phyloP scores from a whole-genome alignment of 2,888 invertebrate genomes.

The Drosophila neotestacea region DNA sequence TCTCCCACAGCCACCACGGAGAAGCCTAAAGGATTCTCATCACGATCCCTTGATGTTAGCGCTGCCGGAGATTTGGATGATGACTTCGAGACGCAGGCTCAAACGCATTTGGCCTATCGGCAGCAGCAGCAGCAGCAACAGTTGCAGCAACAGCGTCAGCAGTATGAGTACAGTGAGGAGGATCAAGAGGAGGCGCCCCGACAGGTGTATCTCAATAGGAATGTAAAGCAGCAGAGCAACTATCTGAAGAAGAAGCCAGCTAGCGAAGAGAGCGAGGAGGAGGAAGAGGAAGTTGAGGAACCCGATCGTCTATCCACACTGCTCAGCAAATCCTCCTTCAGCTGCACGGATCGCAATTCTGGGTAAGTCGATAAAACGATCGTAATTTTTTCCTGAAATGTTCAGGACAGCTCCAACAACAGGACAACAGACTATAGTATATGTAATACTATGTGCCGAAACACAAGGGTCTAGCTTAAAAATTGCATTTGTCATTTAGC shows the following conservation, averaged over 20 bases:
- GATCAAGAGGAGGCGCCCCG: constrained; percentile 84
- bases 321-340: constrained; percentile 93
- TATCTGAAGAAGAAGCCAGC: constrained; percentile 78
- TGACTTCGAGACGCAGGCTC: constrained; percentile 84
- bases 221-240: constrained; percentile 80
- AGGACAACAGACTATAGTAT: too few relatives aligned
- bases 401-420: too few relatives aligned
- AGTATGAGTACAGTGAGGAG: constrained; percentile 83
- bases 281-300: constrained; percentile 91
- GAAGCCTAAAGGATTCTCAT: constrained; percentile 82
- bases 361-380: constrained; percentile 85
- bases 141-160: constrained; percentile 72
- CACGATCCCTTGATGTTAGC: constrained; percentile 77
- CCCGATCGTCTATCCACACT: constrained; percentile 93
- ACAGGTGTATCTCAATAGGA: constrained; percentile 80
- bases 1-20: constrained; percentile 79
- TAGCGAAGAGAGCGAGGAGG: constrained; percentile 90
- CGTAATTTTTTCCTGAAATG: too few relatives aligned
- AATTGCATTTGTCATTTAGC: too few relatives aligned
- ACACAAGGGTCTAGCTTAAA: too few relatives aligned
- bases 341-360: constrained; percentile 91
- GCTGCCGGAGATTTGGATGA: constrained; percentile 76
- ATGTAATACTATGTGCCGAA: too few relatives aligned
- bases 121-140: constrained; percentile 59
- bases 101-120: constrained; percentile 83